Evolutionary conservation across 2,797 vertebrate species (phyloP), one percentile per base, ranked within the genome.

Genomic region (Trachops cirrhosus): DNA sequence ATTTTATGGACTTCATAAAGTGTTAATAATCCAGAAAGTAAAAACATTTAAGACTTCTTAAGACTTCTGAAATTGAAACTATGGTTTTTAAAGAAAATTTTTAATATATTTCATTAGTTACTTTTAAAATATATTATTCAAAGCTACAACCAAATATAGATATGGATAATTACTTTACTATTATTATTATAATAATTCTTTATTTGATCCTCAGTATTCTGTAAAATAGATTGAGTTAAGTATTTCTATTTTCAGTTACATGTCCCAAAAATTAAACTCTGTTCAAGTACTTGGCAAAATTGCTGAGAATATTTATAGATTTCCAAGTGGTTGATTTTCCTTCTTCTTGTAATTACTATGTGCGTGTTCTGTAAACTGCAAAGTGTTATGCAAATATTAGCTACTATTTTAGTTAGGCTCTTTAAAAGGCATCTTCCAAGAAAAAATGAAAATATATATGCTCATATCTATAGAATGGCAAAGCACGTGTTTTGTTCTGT

Each of bases 311-410:
- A 97, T 95, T 97, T 92, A 86, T 96, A 93, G 78, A 29, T 94
- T 95, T 92, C 64, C 37, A 48, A 82, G 88, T 83, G 92, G 91
- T 74, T 86, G 62, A 59, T 83, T 86, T 95, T 92, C 37, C 62
- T 95, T 96, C 75, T 96, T 95, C 57, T 92, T 67, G 79, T 91
- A 96, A 95, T 97, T 95, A 94, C 82, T 44, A 9, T 75, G 3
- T 64, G 77, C 94, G 67, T 87, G 50, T 95, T 92, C 82, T 89
- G 37, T 92, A 96, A 97, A 95, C 71, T 92, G 37, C 86, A 62
- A 93, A 88, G 26, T 94, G 29, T 78, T 93, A 96, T 93, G 92
- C 68, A 95, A 96, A 95, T 96, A 70, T 75, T 94, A 86, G 34
- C 54, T 67, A 73, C 85, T 92, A 32, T 96, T 48, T 97, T 67